Percentiles rank a stretch among this genome's conserved stretches.
Conservation (phyloP, 92 coral and sea anemone genomes). For the Actinostola sp. region DNA sequence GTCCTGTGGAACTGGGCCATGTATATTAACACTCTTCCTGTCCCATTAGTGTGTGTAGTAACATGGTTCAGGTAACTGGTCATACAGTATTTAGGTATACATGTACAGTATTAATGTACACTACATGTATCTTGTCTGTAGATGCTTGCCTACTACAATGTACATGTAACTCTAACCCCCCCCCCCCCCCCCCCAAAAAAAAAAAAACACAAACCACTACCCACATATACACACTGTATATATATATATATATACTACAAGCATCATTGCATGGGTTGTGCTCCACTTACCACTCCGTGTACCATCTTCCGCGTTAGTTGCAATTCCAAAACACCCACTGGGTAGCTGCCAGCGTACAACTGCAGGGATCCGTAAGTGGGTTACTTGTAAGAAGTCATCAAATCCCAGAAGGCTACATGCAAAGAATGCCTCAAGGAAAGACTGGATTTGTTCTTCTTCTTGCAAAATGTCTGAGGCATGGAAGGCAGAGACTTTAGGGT, state of each 20-base stretch:
- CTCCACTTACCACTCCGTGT: not conserved
- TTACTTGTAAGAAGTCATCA: constrained; percentile 39
- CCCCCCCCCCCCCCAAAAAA: too few relatives aligned
- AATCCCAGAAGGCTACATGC: constrained; percentile 39
- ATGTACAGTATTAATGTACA: too few relatives aligned
- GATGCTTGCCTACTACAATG: too few relatives aligned
- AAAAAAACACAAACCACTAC: too few relatives aligned
- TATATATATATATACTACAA: not conserved
- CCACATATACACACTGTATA: not conserved
- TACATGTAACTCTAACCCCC: too few relatives aligned
- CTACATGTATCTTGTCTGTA: too few relatives aligned
- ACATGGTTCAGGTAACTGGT: too few relatives aligned
- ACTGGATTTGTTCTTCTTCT: constrained; percentile 22
- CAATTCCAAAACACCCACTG: constrained; percentile 39
- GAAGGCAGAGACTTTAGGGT: constrained; percentile 40
- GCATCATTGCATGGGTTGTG: too few relatives aligned
- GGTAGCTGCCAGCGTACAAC: constrained; percentile 31
- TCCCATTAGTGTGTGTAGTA: too few relatives aligned
- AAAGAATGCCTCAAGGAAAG: constrained; percentile 37
- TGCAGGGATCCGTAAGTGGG: constrained; percentile 32
- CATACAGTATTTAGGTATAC: too few relatives aligned
- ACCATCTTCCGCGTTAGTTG: not conserved
- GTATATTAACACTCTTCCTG: too few relatives aligned
- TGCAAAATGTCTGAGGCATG: constrained; percentile 14
- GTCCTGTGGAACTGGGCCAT: too few relatives aligned